Conservation (phyloP, 2,888 invertebrate genomes). For the Synanthedon tipuliformis region DNA sequence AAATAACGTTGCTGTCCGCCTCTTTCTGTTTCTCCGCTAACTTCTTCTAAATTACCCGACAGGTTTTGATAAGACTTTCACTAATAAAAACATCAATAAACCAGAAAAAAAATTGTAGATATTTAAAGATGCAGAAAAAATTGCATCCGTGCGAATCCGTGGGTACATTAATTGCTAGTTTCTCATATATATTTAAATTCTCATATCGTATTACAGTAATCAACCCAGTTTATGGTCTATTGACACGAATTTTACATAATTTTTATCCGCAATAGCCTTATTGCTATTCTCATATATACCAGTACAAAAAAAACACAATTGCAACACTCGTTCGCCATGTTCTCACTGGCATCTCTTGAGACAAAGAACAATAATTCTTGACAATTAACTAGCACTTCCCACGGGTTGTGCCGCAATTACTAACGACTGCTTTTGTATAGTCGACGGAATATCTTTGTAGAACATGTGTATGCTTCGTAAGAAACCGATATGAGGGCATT, state of each 20-base stretch:
- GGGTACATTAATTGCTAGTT: no score
- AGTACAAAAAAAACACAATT: neutral
- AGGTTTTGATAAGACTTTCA: no score
- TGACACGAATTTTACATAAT: neutral
- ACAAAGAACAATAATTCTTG: slow-evolving; percentile 40
- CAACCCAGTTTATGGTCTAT: neutral
- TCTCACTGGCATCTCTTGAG: slow-evolving; percentile 23
- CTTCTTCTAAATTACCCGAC: no score
- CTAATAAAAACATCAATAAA: no score
- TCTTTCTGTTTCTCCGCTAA: no score
- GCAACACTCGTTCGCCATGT: slow-evolving; percentile 5
- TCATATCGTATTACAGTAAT: neutral
- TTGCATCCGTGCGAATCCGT: no score
- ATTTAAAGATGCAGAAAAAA: no score
- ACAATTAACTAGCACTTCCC: slow-evolving; percentile 38
- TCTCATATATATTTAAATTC: no score
- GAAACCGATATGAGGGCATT: neutral
- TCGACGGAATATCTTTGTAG: neutral
- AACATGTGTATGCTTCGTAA: neutral
- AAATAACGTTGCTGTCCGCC: no score
- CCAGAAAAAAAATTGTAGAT: no score
- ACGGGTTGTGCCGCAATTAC: slow-evolving; percentile 35
- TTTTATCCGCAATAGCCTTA: neutral
- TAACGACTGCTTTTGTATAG: slow-evolving; percentile 20
- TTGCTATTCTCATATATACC: neutral